Base-by-base conservation (phyloP, 2,113 vertebrate genomes). In the Rhadina sibilatrix region DNA sequence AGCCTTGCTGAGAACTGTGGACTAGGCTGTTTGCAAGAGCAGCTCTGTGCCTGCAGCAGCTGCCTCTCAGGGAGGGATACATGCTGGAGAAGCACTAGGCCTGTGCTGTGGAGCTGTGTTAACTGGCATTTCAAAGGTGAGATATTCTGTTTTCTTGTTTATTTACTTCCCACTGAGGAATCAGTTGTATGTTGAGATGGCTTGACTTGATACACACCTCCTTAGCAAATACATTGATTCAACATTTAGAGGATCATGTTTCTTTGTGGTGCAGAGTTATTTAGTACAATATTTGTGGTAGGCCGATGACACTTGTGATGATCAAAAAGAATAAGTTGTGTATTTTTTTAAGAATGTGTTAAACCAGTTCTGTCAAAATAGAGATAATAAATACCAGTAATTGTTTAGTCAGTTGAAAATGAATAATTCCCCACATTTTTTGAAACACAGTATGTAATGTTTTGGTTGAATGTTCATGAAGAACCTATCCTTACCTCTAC, bases 331-430 rank as follows among this genome's bases (percentile, higher is more conserved):
- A 57, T 86, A 92, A 90, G 63, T 13, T 91, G 89, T 81, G 70
- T 81, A 54, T 89, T 90, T 91, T 76, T 72, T 87, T 11, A 90
- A 90, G 70, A 93, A 61, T 76, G 33, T 80, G 80, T 83, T 91
- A 92, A 97, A 95, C 85, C 84, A 90, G 93, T 96, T 97, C 85
- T 96, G 88, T 94, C 94, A 95, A 94, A 96, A 89, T 47, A 59
- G 49, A 94, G 8, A 53, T 76, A 88, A 76, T 71, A 91, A 64
- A 54, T 86, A 60, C 49, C 44, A 60, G 70, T 66, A 83, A 92
- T 87, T 97, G 63, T 77, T 91, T 79, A 87, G 82, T 49, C 38
- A 95, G 64, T 77, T 80, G 74, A 60, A 79, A 90, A 94, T 56
- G 40, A 84, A 3, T 64, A 42, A 68, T 82, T 88, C 68, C 16